Evolutionary conservation across 1,140 invertebrate species (phyloP).

Genomic region (Ceratina australensis): DNA sequence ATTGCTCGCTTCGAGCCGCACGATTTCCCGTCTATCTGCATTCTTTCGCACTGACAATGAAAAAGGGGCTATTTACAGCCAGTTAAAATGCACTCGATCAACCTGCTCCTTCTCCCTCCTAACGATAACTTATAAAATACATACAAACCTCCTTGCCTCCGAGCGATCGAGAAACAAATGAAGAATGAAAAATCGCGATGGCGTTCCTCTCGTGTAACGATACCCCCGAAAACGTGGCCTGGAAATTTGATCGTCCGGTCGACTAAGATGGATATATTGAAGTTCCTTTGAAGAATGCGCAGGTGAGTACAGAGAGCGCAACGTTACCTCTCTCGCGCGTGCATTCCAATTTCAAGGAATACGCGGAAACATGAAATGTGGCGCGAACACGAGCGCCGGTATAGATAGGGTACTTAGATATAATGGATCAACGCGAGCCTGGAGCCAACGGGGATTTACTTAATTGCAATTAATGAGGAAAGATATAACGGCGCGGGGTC

Average conservation of each 20-base stretch:
- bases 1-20: constrained; percentile 11
- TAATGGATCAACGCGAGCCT: constrained; percentile 67
- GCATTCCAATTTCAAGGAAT: not conserved
- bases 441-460: constrained; percentile 70
- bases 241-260: not conserved
- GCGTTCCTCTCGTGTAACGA: constrained; percentile 11
- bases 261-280: too few relatives aligned
- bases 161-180: constrained; percentile 28
- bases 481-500: constrained; percentile 74
- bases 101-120: constrained; percentile 11
- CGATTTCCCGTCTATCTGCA: constrained; percentile 35
- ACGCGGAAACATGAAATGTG: constrained; percentile 44
- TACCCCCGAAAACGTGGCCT: not conserved
- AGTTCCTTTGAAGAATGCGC: not conserved
- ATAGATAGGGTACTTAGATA: constrained; percentile 45
- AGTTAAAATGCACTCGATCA: constrained; percentile 48
- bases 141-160: not conserved
- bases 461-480: constrained; percentile 80
- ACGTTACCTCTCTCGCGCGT: not conserved
- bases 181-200: constrained; percentile 34
- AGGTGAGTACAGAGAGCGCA: not conserved
- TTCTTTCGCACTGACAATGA: constrained; percentile 35
- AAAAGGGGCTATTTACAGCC: constrained; percentile 35
- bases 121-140: constrained; percentile 32
- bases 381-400: constrained; percentile 41